Evolutionary conservation across 2,888 invertebrate genomes (phyloP).

Genomic region (Clivina fossor): DNA sequence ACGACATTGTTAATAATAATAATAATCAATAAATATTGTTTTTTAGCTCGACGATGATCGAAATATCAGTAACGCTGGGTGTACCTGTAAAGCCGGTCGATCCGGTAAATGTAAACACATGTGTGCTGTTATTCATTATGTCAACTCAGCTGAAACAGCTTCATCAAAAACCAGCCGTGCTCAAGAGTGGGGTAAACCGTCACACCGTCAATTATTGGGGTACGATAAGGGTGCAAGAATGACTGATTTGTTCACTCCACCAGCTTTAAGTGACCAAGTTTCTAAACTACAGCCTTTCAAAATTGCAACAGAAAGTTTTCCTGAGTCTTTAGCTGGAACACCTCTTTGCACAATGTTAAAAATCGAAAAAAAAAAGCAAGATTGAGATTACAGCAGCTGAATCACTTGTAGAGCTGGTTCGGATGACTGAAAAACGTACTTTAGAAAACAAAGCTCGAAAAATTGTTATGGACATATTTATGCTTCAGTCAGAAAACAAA

Average conservation of each 20-base stretch:
- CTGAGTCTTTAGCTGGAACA: constrained; percentile 11
- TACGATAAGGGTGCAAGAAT: constrained; percentile 36
- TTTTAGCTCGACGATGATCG: constrained; percentile 24
- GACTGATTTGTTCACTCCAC: constrained; percentile 31
- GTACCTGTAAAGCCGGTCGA: constrained; percentile 37
- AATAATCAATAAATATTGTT: neutral
- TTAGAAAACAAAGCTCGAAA: constrained; percentile 22
- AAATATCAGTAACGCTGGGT: constrained; percentile 23
- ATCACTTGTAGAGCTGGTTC: constrained; percentile 25
- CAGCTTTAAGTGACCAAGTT: constrained; percentile 10
- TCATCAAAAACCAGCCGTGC: constrained; percentile 36
- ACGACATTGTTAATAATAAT: too few species aligned
- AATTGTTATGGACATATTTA: constrained; percentile 29
- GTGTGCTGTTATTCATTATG: constrained; percentile 35
- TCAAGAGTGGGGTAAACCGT: constrained; percentile 38
- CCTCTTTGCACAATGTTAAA: constrained; percentile 32
- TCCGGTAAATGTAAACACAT: constrained; percentile 37
- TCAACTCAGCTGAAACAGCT: constrained; percentile 36
- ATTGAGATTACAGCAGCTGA: constrained; percentile 35
- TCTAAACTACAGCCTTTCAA: constrained; percentile 7
- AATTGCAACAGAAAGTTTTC: neutral
- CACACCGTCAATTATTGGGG: constrained; percentile 32
- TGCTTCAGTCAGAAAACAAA: constrained; percentile 24
- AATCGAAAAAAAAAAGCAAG: constrained; percentile 33
- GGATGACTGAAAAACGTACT: constrained; percentile 23